Evolutionary conservation across 2,888 invertebrate genomes (phyloP).

Genomic region (Celastrina argiolus): DNA sequence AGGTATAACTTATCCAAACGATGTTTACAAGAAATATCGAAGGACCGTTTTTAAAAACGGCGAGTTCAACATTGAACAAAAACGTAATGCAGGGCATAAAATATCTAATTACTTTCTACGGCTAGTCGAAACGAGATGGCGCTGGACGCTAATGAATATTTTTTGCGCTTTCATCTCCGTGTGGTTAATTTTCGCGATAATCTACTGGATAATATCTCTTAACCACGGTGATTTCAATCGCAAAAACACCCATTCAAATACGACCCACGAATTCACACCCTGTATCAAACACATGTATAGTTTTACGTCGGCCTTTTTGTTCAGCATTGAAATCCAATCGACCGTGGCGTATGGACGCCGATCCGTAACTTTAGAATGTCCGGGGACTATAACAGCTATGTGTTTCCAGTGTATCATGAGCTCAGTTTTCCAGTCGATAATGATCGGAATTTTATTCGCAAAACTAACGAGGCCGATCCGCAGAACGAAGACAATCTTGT

Average conservation of each 20-base stretch:
- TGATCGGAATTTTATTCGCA: conserved; percentile 94
- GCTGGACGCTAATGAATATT: conserved; percentile 93
- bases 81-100: conserved; percentile 73
- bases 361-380: conserved; percentile 93
- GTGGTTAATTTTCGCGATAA: conserved; percentile 92
- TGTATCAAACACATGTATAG: conserved; percentile 92
- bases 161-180: conserved; percentile 89
- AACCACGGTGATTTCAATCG: conserved; percentile 91
- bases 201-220: conserved; percentile 95
- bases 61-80: conserved; percentile 89
- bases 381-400: conserved; percentile 95
- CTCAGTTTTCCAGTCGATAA: conserved; percentile 89
- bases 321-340: conserved; percentile 97
- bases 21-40: conserved; percentile 33
- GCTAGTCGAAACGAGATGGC: conserved; percentile 92
- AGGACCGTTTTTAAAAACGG: conserved; percentile 91
- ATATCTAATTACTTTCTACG: conserved; percentile 89
- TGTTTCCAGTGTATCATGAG: conserved; percentile 96
- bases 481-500: conserved; percentile 94
- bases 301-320: conserved; percentile 95
- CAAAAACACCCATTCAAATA: conserved; percentile 78
- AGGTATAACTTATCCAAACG: conserved; percentile 30
- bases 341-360: conserved; percentile 94
- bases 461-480: conserved; percentile 97
- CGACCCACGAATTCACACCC: conserved; percentile 82